Evolutionary conservation across 1,140 invertebrate species (phyloP).

Genomic region (Cyclina sinensis): DNA sequence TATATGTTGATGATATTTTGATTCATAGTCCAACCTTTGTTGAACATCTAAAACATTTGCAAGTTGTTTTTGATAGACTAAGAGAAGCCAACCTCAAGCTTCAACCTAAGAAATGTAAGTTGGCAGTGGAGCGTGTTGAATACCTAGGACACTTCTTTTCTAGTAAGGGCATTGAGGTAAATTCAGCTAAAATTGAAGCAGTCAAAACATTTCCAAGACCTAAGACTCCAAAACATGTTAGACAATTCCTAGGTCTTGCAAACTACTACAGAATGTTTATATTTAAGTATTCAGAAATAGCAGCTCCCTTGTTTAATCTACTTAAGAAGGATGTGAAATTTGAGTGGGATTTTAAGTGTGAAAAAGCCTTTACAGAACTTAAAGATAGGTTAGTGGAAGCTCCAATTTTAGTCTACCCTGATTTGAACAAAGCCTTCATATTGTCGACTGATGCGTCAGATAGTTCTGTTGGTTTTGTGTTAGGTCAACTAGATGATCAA

Average conservation of each 20-base stretch:
- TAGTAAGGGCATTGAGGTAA: constrained; percentile 58
- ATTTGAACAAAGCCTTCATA: constrained; percentile 68
- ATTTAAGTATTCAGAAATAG: constrained; percentile 50
- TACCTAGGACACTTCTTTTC: constrained; percentile 71
- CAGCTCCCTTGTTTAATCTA: constrained; percentile 55
- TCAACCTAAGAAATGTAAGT: constrained; percentile 72
- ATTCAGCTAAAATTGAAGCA: constrained; percentile 22
- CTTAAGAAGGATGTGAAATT: constrained; percentile 24
- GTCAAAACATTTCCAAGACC: constrained; percentile 22
- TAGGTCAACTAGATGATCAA: constrained; percentile 58
- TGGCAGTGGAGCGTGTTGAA: constrained; percentile 64
- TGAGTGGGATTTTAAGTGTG: neutral
- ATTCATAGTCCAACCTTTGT: constrained; percentile 68
- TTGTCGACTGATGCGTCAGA: constrained; percentile 70
- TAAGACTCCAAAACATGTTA: neutral
- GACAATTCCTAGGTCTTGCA: neutral
- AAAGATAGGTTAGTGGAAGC: constrained; percentile 55
- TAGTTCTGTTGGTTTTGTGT: constrained; percentile 43
- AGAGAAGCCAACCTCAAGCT: constrained; percentile 64
- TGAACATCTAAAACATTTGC: constrained; percentile 68
- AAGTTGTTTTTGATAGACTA: constrained; percentile 64
- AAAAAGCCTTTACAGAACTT: constrained; percentile 27
- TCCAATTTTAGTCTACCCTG: constrained; percentile 65
- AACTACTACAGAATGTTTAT: constrained; percentile 60
- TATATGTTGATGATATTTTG: constrained; percentile 74